Percentiles rank a stretch among this genome's conserved stretches.
Conservation (phyloP, 2,113 vertebrate species). For the Plotosus lineatus region DNA sequence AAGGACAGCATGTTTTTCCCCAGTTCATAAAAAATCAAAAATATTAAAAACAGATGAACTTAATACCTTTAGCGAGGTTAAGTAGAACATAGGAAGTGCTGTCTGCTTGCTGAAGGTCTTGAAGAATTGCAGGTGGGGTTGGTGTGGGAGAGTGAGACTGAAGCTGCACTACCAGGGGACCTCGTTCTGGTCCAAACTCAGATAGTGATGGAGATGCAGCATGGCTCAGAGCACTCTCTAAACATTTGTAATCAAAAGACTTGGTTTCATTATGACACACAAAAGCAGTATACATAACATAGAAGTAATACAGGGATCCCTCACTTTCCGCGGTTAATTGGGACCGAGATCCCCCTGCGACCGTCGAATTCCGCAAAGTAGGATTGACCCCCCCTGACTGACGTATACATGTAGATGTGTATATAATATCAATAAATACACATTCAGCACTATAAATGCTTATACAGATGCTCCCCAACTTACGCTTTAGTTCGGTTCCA, state of each 20-base stretch:
- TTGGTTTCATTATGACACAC: background rate
- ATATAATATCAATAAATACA: too few species aligned
- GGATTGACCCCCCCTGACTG: too few species aligned
- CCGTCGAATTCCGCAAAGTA: too few species aligned
- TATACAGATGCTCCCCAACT: too few species aligned
- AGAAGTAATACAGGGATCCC: too few species aligned
- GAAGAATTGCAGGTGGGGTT: conserved; percentile 76
- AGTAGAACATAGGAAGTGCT: conserved; percentile 93
- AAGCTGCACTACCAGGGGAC: conserved; percentile 80
- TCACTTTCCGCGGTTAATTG: too few species aligned
- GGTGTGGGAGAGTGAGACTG: conserved; percentile 77
- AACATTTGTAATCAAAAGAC: conserved; percentile 51
- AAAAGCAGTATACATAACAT: background rate
- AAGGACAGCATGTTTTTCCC: background rate
- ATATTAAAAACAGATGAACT: background rate
- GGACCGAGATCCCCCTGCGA: too few species aligned
- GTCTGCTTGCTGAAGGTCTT: conserved; percentile 92
- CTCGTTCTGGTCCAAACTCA: conserved; percentile 76
- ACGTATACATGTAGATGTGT: too few species aligned
- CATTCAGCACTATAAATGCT: too few species aligned
- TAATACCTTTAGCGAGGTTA: conserved; percentile 89
- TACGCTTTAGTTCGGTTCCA: too few species aligned
- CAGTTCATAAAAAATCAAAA: too few species aligned
- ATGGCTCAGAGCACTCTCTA: conserved; percentile 79
- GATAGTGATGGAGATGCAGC: conserved; percentile 66